Evolutionary conservation across 2,888 invertebrate genomes (phyloP).

Genomic region (Polyommatus icarus): DNA sequence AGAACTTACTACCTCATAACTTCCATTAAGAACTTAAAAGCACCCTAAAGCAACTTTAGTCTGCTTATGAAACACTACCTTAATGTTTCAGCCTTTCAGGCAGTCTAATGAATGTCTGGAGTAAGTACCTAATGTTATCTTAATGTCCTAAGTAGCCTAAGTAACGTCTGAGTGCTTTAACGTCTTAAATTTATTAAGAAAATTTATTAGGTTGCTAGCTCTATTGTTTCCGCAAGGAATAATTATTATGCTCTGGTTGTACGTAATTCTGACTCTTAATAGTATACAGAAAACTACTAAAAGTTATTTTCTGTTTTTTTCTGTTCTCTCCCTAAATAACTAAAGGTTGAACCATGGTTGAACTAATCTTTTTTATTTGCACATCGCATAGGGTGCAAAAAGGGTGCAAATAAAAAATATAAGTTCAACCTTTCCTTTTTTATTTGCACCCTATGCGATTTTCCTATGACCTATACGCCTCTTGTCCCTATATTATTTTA

Average conservation of each 20-base stretch:
- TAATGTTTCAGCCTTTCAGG: constrained; percentile 2
- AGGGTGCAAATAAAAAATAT: no score
- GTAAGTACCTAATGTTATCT: constrained; percentile 1
- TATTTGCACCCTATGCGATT: neutral
- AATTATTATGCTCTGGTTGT: no score
- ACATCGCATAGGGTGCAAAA: no score
- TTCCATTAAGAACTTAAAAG: neutral
- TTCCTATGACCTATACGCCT: neutral
- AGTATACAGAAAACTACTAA: no score
- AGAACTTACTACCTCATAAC: neutral
- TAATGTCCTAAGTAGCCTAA: neutral
- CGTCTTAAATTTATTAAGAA: neutral
- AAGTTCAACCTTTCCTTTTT: neutral
- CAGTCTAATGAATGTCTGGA: neutral
- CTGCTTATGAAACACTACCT: neutral
- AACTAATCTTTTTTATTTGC: no score
- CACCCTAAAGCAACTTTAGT: neutral
- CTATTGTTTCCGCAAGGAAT: no score
- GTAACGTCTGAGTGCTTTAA: neutral
- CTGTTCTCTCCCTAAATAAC: no score
- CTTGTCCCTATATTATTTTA: neutral
- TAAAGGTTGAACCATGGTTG: no score
- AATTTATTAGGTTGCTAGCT: neutral
- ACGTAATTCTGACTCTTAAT: no score
- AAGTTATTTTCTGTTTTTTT: no score